phyloP scores from a whole-genome alignment of 35 echinoderm and acorn worm species.

The Anneissia japonica region DNA sequence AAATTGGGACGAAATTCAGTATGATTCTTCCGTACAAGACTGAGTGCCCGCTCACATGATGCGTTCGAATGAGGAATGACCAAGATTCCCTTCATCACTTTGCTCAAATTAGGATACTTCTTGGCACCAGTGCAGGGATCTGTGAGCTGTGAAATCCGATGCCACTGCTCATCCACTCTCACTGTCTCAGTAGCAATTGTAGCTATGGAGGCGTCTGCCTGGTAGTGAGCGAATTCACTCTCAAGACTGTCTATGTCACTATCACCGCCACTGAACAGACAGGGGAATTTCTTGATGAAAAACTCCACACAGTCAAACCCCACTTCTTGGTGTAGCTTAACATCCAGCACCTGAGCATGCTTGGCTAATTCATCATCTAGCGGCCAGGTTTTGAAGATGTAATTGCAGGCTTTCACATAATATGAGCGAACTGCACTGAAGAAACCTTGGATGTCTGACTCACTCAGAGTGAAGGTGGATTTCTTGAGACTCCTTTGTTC shows the following conservation, averaged over 20 bases:
- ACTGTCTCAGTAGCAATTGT: slow-evolving; percentile 15
- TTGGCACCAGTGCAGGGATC: slow-evolving; percentile 31
- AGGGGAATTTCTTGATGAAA: slow-evolving; percentile 5
- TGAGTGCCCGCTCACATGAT: slow-evolving; percentile 31
- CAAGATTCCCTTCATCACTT: slow-evolving; percentile 37
- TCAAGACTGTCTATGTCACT: slow-evolving; percentile 15
- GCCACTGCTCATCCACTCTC: slow-evolving; percentile 33
- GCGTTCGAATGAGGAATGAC: slow-evolving; percentile 40
- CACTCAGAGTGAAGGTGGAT: slow-evolving; percentile 20
- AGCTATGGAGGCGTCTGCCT: slow-evolving; percentile 15
- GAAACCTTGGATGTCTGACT: slow-evolving; percentile 12
- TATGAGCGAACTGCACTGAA: slow-evolving; percentile 1
- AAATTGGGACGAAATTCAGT: slow-evolving; percentile 36
- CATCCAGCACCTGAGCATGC: slow-evolving; percentile 31
- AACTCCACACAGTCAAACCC: slow-evolving; percentile 29
- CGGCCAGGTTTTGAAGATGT: slow-evolving; percentile 32
- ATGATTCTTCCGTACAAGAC: slow-evolving; percentile 12
- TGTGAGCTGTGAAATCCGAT: slow-evolving; percentile 28
- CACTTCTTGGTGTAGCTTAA: neutral
- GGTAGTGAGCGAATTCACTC: slow-evolving; percentile 22
- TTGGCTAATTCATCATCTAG: slow-evolving; percentile 25
- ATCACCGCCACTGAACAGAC: neutral
- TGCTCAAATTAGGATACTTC: slow-evolving; percentile 4
- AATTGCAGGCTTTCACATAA: slow-evolving; percentile 17
- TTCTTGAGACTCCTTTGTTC: neutral